phyloP scores from a whole-genome alignment of 2,113 vertebrate genomes.

The Agelaius phoeniceus region DNA sequence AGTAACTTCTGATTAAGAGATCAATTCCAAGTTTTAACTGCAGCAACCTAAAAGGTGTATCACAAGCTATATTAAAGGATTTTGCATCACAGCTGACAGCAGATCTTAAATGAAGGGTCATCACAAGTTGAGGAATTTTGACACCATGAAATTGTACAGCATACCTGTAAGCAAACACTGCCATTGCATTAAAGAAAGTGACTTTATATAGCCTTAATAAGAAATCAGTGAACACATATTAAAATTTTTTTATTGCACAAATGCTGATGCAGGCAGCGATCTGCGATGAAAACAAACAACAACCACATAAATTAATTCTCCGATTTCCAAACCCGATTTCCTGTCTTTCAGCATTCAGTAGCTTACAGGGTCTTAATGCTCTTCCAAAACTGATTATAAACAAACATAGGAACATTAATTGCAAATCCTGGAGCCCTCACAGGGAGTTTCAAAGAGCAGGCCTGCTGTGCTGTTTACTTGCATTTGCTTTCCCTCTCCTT shows the following conservation, averaged over 20 bases:
- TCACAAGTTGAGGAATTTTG: neutral
- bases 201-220: neutral
- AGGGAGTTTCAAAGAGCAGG: neutral
- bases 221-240: neutral
- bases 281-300: neutral
- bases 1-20: neutral
- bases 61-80: neutral
- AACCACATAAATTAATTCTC: neutral
- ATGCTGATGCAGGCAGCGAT: neutral
- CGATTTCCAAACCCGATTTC: neutral
- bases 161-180: neutral
- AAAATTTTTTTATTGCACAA: neutral
- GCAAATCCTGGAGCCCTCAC: constrained; percentile 30
- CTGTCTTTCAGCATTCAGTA: neutral
- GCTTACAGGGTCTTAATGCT: constrained; percentile 33
- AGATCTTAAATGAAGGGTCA: neutral
- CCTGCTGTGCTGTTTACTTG: neutral
- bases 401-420: constrained; percentile 26
- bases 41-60: neutral
- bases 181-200: neutral
- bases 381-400: constrained; percentile 42
- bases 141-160: neutral
- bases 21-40: neutral
- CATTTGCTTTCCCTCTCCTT: constrained; percentile 15
- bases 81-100: neutral